Evolutionary conservation across 2,888 invertebrate species (phyloP), one percentile per base, ranked within the genome.

Genomic region (Ypsolopha scabrella): DNA sequence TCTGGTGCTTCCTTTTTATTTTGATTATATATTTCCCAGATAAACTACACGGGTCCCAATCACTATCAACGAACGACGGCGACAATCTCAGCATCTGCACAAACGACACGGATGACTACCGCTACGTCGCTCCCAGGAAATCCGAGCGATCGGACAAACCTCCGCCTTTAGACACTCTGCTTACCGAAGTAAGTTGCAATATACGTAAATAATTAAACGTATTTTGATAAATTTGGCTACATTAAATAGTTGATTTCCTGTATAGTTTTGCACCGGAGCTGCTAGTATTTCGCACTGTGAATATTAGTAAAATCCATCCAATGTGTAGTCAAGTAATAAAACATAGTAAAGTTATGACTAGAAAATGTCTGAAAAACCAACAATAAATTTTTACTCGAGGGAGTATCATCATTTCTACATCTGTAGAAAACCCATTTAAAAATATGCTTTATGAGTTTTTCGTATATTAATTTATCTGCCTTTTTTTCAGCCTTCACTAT

Each of bases 11-110:
- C 24, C 24, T 24, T 24, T n/a, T 47, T 2, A 35, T 9, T n/a
- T 24, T 33, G 34, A 11, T 11, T 36, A 6, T 49, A 34, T 24
- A 24, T 4, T 24, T 24, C 24, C 0, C 64, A 81, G 81, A 77
- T 55, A 80, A 75, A 53, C 62, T 82, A 41, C 72, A 82, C 69
- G 80, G 81, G 0, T 80, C 82, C 0, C 80, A 76, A 54, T 76
- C 82, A 0, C 65, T 80, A 9, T 81, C 79, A 0, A 70, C 64
- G 41, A 62, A 75, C 0, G 83, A 83, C 52, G 81, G 82, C 2
- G 82, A 80, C 65, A 75, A 79, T 57, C 50, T 80, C 37, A 80
- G 80, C 59, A 60, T 82, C 9, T 80, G 83, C 52, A 80, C 81
- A 2, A 68, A 68, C 0, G 80, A 80, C 61, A 75, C 80, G 0